These are phyloP conservation scores for Otolemur garnettii DNA, from an alignment of 2,113 vertebrate genomes.

Conservation along the genomic window DNA sequence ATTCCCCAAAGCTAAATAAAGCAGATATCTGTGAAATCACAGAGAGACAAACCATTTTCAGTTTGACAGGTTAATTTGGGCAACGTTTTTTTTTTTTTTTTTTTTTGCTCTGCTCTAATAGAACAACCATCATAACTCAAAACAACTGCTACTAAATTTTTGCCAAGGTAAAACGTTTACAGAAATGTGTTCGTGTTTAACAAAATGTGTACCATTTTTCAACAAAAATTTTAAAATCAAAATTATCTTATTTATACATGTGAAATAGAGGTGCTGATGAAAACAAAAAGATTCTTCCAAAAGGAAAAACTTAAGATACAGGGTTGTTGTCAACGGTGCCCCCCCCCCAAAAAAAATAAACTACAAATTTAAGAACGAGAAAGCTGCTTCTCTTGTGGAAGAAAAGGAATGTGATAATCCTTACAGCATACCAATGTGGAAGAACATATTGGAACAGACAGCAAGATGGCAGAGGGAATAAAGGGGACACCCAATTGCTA, in stretches of 20 bases:
- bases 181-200: constrained; percentile 41
- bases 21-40: not conserved
- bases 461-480: not conserved
- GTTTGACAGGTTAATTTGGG: constrained; percentile 54
- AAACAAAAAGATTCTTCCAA: constrained; percentile 29
- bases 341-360: not conserved
- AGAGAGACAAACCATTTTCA: constrained; percentile 48
- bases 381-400: not conserved
- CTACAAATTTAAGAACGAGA: not conserved
- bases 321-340: not conserved
- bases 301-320: not conserved
- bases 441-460: not conserved
- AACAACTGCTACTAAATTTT: constrained; percentile 18
- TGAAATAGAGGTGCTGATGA: not conserved
- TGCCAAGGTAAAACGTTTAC: constrained; percentile 33
- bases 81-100: constrained; percentile 30
- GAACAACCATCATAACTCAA: constrained; percentile 9
- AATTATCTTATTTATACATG: constrained; percentile 33
- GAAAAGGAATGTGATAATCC: not conserved
- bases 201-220: not conserved
- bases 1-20: constrained; percentile 46
- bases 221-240: constrained; percentile 51
- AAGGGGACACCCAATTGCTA: not conserved
- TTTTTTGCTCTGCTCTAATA: not conserved
- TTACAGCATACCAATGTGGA: not conserved